Evolutionary conservation across 2,888 invertebrate species (phyloP).

Genomic region (Brachynemurus nebulosus): DNA sequence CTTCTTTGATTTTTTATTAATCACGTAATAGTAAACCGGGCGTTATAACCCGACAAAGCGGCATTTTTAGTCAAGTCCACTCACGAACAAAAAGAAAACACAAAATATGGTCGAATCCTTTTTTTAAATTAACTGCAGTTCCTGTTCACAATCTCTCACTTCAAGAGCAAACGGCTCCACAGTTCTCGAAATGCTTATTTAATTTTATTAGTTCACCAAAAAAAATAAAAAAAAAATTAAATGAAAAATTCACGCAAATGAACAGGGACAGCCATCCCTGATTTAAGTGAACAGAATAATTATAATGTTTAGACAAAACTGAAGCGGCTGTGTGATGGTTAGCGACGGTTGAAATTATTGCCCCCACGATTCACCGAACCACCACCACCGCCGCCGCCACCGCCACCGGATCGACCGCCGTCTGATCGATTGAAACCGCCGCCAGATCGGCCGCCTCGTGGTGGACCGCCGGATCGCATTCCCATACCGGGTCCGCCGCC

Average conservation of each 20-base stretch:
- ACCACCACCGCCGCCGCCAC: slow-evolving; percentile 30
- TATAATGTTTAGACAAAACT: background rate
- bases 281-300: background rate
- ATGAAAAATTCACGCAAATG: background rate
- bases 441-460: slow-evolving; percentile 13
- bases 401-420: slow-evolving; percentile 30
- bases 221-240: no score
- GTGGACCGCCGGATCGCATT: slow-evolving; percentile 10
- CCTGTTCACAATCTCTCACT: background rate
- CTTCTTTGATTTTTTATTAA: background rate
- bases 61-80: background rate
- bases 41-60: background rate
- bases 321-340: slow-evolving; percentile 14
- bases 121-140: slow-evolving; percentile 1
- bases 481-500: slow-evolving; percentile 19
- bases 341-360: slow-evolving; percentile 29
- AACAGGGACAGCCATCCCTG: background rate
- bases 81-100: slow-evolving; percentile 1
- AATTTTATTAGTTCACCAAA: no score
- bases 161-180: no score
- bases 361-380: slow-evolving; percentile 40
- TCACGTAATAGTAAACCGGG: no score
- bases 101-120: background rate
- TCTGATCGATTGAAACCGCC: slow-evolving; percentile 12
- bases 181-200: no score